Evolutionary conservation across 2,797 vertebrate species (phyloP).

Genomic region (Apogon hyalosoma): DNA sequence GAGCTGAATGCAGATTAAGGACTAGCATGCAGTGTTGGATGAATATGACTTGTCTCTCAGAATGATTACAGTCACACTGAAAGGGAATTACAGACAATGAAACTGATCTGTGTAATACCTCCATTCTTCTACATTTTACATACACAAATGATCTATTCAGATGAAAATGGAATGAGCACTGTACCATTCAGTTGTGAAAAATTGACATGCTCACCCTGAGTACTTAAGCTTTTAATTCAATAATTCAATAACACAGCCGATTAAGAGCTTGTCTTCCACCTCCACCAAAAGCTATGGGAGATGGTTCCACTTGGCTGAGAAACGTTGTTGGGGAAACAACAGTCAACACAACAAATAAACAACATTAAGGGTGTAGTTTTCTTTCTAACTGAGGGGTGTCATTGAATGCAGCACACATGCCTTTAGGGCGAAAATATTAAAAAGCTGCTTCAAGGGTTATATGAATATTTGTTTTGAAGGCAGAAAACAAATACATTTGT

Average conservation of each 20-base stretch:
- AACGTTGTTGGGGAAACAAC: conserved; percentile 71
- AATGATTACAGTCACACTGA: conserved; percentile 80
- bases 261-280: conserved; percentile 84
- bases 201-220: conserved; percentile 84
- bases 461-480: conserved; percentile 60
- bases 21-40: conserved; percentile 69
- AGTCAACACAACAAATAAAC: conserved; percentile 64
- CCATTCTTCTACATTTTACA: conserved; percentile 81
- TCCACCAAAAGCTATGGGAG: conserved; percentile 76
- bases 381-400: conserved; percentile 65
- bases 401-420: conserved; percentile 59
- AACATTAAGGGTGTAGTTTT: conserved; percentile 67
- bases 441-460: conserved; percentile 54
- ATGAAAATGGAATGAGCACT: conserved; percentile 82
- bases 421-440: conserved; percentile 59
- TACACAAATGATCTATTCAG: conserved; percentile 84
- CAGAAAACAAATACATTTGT: conserved; percentile 37
- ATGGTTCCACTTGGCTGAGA: conserved; percentile 77
- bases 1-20: conserved; percentile 81
- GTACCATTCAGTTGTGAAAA: conserved; percentile 83
- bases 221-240: conserved; percentile 87
- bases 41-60: conserved; percentile 80
- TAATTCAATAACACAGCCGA: conserved; percentile 84
- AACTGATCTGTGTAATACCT: conserved; percentile 83
- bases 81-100: conserved; percentile 84